These are phyloP conservation scores for Micrasema minimum DNA, from an alignment of 1,140 invertebrate genomes.

Conservation along the genomic window DNA sequence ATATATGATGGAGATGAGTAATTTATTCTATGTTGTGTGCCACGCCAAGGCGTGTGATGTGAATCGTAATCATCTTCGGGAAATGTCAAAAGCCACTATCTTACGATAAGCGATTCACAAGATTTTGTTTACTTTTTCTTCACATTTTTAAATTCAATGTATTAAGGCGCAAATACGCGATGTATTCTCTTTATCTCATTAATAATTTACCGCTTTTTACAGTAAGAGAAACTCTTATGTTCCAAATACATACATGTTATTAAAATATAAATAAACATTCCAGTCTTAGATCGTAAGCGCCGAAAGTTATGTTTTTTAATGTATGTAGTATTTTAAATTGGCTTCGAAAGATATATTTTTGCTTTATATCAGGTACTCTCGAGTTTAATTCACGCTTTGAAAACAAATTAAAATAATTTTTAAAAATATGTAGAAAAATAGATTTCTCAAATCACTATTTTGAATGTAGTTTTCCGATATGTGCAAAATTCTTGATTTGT, in stretches of 20 bases:
- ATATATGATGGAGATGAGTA: background rate
- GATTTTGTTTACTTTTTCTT: constrained; percentile 23
- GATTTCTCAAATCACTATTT: background rate
- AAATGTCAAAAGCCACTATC: constrained; percentile 41
- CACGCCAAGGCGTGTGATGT: constrained; percentile 25
- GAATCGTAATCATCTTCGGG: background rate
- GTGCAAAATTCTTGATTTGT: background rate
- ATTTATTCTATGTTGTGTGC: constrained; percentile 1
- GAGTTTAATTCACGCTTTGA: background rate
- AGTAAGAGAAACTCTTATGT: too few relatives aligned
- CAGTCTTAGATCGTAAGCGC: background rate
- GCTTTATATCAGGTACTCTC: background rate
- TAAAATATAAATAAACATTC: background rate
- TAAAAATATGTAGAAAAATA: background rate
- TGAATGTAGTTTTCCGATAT: background rate
- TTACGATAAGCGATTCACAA: background rate
- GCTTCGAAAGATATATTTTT: background rate
- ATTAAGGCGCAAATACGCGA: background rate
- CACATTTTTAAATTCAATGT: background rate
- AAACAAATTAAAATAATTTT: background rate
- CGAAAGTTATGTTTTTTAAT: background rate
- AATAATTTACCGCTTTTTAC: too few relatives aligned
- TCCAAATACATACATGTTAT: background rate
- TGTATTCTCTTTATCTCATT: background rate
- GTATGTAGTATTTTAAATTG: background rate